Percentiles rank a stretch among this genome's conserved stretches.
phyloP scores from a whole-genome alignment of 2,797 vertebrate species.

The Borostomias antarcticus region DNA sequence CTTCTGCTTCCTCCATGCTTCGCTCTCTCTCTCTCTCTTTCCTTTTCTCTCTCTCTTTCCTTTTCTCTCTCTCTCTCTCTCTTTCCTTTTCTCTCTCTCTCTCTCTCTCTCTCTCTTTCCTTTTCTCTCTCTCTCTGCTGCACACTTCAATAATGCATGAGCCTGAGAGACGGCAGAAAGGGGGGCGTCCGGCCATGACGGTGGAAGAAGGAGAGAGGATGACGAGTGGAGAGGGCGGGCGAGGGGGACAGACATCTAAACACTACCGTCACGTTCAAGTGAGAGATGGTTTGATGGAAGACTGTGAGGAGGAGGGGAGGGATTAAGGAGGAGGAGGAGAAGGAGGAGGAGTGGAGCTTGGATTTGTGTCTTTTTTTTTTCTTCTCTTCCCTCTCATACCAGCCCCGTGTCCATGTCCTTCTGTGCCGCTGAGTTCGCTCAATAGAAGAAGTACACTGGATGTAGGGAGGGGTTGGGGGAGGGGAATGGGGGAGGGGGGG shows the following conservation, averaged over 20 bases:
- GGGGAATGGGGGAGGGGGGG: not conserved
- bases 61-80: conserved; percentile 15
- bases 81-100: conserved; percentile 33
- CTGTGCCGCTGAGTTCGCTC: conserved; percentile 55
- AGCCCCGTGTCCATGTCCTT: conserved; percentile 63
- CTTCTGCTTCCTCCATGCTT: conserved; percentile 15
- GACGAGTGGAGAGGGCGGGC: conserved; percentile 36
- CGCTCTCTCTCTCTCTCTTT: conserved; percentile 20
- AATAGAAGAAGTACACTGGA: conserved; percentile 83
- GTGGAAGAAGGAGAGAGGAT: conserved; percentile 46
- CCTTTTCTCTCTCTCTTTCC: conserved; percentile 20
- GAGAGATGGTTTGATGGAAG: conserved; percentile 69
- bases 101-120: conserved; percentile 38
- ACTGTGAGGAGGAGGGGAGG: conserved; percentile 28
- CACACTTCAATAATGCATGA: conserved; percentile 65
- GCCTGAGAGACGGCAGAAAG: conserved; percentile 55
- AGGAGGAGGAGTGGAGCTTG: conserved; percentile 46
- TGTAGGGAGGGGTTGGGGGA: not conserved
- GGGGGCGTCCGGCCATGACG: conserved; percentile 45
- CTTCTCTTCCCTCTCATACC: conserved; percentile 21
- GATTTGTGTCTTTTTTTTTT: conserved; percentile 38
- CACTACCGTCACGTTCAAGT: conserved; percentile 61
- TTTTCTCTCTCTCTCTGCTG: conserved; percentile 12
- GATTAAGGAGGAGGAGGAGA: not conserved
- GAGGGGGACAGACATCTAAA: conserved; percentile 56